Percentiles rank a stretch among this genome's conserved stretches.
phyloP scores from a whole-genome alignment of 1,140 invertebrate genomes.

The Magallana ariakensis region DNA sequence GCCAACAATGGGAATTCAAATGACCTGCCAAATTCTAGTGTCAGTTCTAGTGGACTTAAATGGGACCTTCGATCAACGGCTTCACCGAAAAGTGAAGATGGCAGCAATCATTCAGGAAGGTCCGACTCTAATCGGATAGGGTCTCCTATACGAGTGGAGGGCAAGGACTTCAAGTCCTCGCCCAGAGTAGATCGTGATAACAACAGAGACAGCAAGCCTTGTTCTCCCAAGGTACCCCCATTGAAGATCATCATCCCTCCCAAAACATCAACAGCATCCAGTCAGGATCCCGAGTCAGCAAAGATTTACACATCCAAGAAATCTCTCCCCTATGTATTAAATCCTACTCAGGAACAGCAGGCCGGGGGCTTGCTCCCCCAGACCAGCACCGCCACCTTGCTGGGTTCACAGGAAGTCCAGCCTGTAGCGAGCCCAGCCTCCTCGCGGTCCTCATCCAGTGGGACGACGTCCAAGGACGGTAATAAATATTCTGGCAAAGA shows the following conservation, averaged over 20 bases:
- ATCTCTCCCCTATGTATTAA: slow-evolving; percentile 74
- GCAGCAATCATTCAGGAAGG: slow-evolving; percentile 50
- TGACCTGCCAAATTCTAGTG: slow-evolving; percentile 42
- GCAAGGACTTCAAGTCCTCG: slow-evolving; percentile 39
- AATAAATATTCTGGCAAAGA: slow-evolving; percentile 52
- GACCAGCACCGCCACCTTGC: slow-evolving; percentile 43
- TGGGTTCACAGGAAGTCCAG: slow-evolving; percentile 42
- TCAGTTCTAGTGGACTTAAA: slow-evolving; percentile 54
- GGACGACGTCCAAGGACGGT: slow-evolving; percentile 51
- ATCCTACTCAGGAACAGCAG: slow-evolving; percentile 69
- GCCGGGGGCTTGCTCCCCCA: slow-evolving; percentile 5
- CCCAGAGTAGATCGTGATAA: slow-evolving; percentile 53
- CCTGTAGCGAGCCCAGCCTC: slow-evolving; percentile 52
- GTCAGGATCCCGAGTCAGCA: slow-evolving; percentile 60
- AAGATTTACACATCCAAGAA: slow-evolving; percentile 67
- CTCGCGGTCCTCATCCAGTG: slow-evolving; percentile 58
- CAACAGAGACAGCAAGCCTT: slow-evolving; percentile 68
- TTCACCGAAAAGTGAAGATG: slow-evolving; percentile 53
- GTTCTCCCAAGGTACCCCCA: slow-evolving; percentile 76
- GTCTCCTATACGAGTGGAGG: slow-evolving; percentile 43
- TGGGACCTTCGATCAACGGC: slow-evolving; percentile 60
- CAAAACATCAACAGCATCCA: slow-evolving; percentile 63
- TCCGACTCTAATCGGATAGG: slow-evolving; percentile 46
- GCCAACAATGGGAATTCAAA: slow-evolving; percentile 23
- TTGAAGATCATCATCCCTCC: slow-evolving; percentile 76